phyloP scores from a whole-genome alignment of 2,113 vertebrate genomes.

The Natator depressus region DNA sequence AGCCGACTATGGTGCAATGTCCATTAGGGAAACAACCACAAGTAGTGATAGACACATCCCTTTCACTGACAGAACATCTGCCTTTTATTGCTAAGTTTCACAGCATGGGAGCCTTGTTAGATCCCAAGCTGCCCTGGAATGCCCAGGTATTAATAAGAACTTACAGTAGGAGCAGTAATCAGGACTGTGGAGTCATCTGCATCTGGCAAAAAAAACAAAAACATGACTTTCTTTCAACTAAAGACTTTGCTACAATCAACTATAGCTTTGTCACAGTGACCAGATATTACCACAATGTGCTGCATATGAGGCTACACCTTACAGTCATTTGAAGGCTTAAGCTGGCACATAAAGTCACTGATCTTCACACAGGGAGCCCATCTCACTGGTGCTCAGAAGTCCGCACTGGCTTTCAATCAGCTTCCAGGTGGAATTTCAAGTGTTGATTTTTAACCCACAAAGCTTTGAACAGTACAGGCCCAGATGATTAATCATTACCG shows the following conservation, averaged over 20 bases:
- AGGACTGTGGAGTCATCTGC: neutral
- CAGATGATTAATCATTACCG: neutral
- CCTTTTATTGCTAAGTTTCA: neutral
- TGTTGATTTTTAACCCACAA: neutral
- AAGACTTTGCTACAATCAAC: neutral
- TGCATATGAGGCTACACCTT: neutral
- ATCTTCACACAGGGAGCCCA: neutral
- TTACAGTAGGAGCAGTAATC: neutral
- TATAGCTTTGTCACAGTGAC: neutral
- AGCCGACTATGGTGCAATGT: neutral
- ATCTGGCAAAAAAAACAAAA: neutral
- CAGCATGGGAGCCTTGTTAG: neutral
- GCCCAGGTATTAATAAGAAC: neutral
- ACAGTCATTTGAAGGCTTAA: neutral
- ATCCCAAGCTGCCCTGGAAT: neutral
- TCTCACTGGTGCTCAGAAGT: neutral
- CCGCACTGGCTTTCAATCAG: neutral
- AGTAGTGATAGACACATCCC: neutral
- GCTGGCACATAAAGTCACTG: neutral
- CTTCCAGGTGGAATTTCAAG: neutral
- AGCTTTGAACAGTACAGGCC: neutral
- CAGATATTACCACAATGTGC: neutral
- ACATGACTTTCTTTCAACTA: neutral
- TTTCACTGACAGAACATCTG: neutral
- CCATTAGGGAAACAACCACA: neutral